phyloP scores from a whole-genome alignment of 2,113 vertebrate species.

The Hipposideros armiger region DNA sequence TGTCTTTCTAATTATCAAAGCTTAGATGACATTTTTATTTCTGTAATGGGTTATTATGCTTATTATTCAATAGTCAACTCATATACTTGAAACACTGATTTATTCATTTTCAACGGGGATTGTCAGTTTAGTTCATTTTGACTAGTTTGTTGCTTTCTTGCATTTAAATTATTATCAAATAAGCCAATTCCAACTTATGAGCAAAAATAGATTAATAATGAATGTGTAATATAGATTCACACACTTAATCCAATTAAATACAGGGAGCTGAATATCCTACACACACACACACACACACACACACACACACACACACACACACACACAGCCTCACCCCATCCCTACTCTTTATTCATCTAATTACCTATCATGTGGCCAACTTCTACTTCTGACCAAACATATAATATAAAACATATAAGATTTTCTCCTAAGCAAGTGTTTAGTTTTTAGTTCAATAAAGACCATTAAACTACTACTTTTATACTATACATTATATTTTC shows the following conservation, averaged over 20 bases:
- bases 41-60: neutral
- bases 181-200: neutral
- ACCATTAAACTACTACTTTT: neutral
- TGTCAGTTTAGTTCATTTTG: neutral
- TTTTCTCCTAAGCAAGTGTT: neutral
- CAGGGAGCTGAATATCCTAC: neutral
- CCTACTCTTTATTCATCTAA: neutral
- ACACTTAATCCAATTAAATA: neutral
- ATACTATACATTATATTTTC: neutral
- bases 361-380: neutral
- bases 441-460: conserved; percentile 13
- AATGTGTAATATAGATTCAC: neutral
- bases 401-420: neutral
- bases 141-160: neutral
- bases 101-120: neutral
- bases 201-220: neutral
- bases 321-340: neutral
- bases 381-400: neutral
- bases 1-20: conserved; percentile 10
- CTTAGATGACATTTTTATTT: neutral
- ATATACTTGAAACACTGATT: neutral
- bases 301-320: neutral
- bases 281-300: neutral
- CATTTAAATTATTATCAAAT: conserved; percentile 3
- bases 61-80: neutral